phyloP scores from a whole-genome alignment of 2,888 invertebrate species.

The Hemistola chrysoprasaria region DNA sequence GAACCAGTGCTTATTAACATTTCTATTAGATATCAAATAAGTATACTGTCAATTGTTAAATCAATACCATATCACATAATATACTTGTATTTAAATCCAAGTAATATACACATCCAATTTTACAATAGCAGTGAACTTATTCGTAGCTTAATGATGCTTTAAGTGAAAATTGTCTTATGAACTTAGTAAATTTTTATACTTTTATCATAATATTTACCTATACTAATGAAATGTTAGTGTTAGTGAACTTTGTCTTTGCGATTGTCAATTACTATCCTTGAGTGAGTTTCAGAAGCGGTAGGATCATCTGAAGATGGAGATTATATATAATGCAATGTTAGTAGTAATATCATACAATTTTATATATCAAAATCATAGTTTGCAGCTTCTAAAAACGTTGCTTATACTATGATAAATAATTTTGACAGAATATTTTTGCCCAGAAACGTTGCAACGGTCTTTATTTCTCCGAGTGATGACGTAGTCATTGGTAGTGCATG shows the following conservation, averaged over 20 bases:
- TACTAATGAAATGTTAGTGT: constrained; percentile 55
- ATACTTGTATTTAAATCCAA: constrained; percentile 3
- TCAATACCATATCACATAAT: no score
- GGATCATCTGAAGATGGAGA: constrained; percentile 33
- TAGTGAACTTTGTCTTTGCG: constrained; percentile 52
- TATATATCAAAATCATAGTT: constrained; percentile 9
- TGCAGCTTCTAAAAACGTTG: no score
- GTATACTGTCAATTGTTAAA: no score
- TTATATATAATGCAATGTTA: constrained; percentile 18
- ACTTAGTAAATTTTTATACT: constrained; percentile 70
- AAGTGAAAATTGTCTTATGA: constrained; percentile 79
- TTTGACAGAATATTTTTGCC: no score
- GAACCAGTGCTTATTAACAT: constrained; percentile 2
- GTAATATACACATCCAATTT: constrained; percentile 14
- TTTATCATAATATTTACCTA: constrained; percentile 65
- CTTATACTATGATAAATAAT: no score
- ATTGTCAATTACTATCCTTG: constrained; percentile 74
- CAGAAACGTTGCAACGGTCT: no score
- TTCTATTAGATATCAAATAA: constrained; percentile 2
- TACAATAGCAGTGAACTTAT: constrained; percentile 39
- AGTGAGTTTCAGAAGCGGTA: constrained; percentile 38
- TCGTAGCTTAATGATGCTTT: constrained; percentile 76
- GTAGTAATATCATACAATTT: constrained; percentile 8
- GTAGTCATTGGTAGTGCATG: no score
- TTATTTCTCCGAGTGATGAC: no score